Conservation (phyloP, 92 coral and sea anemone species). For the Zoanthus sansibaricus region DNA sequence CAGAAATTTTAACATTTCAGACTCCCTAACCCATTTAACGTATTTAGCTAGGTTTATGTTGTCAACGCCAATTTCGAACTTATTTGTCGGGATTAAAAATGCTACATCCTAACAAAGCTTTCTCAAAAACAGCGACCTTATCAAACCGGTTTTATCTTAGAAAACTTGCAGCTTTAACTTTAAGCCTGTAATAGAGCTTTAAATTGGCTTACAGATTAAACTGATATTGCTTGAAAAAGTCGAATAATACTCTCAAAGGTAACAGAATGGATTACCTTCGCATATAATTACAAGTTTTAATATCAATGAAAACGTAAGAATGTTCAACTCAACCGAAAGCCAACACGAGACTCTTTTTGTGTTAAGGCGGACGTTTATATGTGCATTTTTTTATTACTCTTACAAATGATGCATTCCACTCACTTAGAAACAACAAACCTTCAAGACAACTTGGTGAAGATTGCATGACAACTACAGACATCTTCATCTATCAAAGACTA, state of each 20-base stretch:
- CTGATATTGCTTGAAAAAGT: not conserved
- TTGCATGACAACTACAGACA: constrained; percentile 4
- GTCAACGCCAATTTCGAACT: too few species aligned
- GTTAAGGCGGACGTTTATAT: too few species aligned
- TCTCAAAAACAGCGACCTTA: not conserved
- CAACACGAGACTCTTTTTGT: too few species aligned
- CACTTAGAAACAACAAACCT: not conserved
- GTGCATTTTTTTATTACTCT: not conserved
- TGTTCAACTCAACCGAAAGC: too few species aligned
- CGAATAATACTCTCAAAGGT: not conserved
- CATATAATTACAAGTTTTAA: not conserved
- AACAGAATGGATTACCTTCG: not conserved
- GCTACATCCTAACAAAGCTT: not conserved
- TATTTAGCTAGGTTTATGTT: too few species aligned
- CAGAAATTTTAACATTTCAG: too few species aligned
- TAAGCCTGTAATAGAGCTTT: not conserved
- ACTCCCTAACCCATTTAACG: too few species aligned
- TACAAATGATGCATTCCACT: not conserved
- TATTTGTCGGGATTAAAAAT: too few species aligned
- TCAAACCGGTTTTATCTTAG: not conserved
- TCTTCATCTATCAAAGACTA: not conserved
- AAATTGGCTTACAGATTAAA: constrained; percentile 45
- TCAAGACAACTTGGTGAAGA: not conserved
- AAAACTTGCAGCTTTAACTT: constrained; percentile 1
- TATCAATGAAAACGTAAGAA: not conserved